Percentiles rank a stretch among this genome's conserved stretches.
These are phyloP conservation scores for Orthosia gracilis DNA, from an alignment of 2,888 invertebrate species.

Conservation along the genomic window DNA sequence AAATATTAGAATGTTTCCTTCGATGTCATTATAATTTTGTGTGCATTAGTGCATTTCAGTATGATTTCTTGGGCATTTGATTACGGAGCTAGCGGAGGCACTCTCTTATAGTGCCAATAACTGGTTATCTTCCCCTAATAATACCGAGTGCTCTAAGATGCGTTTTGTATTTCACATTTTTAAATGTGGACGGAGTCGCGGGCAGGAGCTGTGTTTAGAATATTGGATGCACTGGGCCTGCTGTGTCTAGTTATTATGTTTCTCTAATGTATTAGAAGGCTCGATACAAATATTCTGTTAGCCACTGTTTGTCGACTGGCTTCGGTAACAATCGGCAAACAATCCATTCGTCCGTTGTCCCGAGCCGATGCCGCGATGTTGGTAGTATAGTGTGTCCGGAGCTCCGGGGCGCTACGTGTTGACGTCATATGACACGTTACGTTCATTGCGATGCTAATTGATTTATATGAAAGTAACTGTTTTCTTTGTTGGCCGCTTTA, in stretches of 20 bases:
- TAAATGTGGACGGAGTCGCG: no score
- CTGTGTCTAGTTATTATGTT: slow-evolving; percentile 3
- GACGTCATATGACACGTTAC: background rate
- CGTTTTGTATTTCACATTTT: no score
- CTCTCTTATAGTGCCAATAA: no score
- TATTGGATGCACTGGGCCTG: slow-evolving; percentile 1
- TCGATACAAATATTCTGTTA: slow-evolving; percentile 66
- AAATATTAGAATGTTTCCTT: no score
- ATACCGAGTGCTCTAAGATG: no score
- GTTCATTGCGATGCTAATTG: background rate
- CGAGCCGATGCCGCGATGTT: background rate
- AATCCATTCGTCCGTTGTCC: slow-evolving; percentile 8
- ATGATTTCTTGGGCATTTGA: no score
- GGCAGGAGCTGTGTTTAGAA: background rate
- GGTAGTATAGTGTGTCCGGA: background rate
- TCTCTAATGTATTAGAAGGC: slow-evolving; percentile 70
- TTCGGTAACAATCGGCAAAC: slow-evolving; percentile 41
- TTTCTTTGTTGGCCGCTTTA: background rate
- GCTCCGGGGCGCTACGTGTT: background rate
- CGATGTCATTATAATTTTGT: no score
- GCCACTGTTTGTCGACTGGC: slow-evolving; percentile 40
- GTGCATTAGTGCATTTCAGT: no score
- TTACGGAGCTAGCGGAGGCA: no score
- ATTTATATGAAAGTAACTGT: background rate
- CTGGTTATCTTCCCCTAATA: no score